phyloP scores from a whole-genome alignment of 2,888 invertebrate species.

The Ophraella communa region DNA sequence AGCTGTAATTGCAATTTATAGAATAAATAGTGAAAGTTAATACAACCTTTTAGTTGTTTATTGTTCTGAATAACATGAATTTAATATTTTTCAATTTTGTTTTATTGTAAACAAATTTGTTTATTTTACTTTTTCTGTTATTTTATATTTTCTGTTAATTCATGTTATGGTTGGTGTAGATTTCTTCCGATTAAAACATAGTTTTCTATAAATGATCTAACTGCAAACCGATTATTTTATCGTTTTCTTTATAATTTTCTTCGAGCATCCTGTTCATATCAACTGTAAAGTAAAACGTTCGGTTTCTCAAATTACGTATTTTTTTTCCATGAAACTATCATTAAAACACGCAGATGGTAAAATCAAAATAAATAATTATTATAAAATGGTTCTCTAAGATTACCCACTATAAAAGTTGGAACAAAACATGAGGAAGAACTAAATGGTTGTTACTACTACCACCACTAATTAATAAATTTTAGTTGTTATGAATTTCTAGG shows the following conservation, averaged over 20 bases:
- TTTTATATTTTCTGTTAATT: too few species aligned
- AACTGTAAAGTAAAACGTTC: conserved; percentile 6
- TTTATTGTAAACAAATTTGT: too few species aligned
- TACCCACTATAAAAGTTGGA: conserved; percentile 17
- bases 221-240: not conserved
- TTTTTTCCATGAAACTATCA: conserved; percentile 14
- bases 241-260: conserved; percentile 6
- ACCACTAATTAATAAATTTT: conserved; percentile 12
- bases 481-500: conserved; percentile 15
- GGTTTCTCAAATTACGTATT: conserved; percentile 10
- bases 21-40: too few species aligned
- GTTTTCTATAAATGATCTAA: too few species aligned
- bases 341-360: conserved; percentile 18
- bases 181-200: too few species aligned
- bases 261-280: not conserved
- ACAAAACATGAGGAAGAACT: conserved; percentile 25
- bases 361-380: conserved; percentile 28
- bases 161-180: too few species aligned
- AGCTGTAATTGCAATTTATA: too few species aligned
- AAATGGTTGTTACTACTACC: conserved; percentile 16
- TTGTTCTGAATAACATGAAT: too few species aligned
- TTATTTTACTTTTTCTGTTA: too few species aligned
- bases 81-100: too few species aligned
- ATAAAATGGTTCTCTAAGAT: conserved; percentile 23
- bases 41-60: too few species aligned